A percentile compares a stretch with the other conserved stretches of the same genome.
phyloP scores from a whole-genome alignment of 2,888 invertebrate genomes.

The Machimus rusticus region DNA sequence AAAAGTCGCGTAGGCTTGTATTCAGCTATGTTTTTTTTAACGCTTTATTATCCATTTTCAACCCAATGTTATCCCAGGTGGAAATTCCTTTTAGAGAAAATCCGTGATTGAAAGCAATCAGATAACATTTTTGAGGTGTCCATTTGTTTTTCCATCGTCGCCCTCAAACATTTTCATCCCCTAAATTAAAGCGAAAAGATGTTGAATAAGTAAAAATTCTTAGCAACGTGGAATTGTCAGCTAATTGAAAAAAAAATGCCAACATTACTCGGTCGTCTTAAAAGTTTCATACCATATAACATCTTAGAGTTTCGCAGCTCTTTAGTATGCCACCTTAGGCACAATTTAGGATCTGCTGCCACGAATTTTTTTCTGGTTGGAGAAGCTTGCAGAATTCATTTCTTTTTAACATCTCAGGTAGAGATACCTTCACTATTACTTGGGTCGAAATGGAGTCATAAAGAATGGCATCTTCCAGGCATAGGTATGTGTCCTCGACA shows the following conservation, averaged over 20 bases:
- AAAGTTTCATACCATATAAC: background rate
- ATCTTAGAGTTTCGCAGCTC: background rate
- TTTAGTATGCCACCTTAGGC: background rate
- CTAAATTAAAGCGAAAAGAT: background rate
- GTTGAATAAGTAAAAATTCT: background rate
- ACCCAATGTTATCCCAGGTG: background rate
- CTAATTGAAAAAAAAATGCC: background rate
- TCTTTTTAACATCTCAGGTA: background rate
- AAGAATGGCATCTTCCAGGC: background rate
- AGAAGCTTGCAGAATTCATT: background rate
- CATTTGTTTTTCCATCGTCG: background rate
- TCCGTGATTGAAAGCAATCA: background rate
- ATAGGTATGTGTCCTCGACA: background rate
- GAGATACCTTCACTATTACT: background rate
- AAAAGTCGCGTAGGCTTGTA: background rate
- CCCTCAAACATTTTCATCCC: background rate
- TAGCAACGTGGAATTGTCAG: background rate
- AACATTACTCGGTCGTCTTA: background rate
- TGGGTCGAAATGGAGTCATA: constrained; percentile 13
- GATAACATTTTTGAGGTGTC: background rate
- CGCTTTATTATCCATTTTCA: background rate
- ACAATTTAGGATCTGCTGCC: background rate
- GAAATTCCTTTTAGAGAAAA: background rate
- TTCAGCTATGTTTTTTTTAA: background rate
- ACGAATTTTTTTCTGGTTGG: background rate